Evolutionary conservation across 2,113 vertebrate genomes (phyloP).

Genomic region (Siphamia tubifer): DNA sequence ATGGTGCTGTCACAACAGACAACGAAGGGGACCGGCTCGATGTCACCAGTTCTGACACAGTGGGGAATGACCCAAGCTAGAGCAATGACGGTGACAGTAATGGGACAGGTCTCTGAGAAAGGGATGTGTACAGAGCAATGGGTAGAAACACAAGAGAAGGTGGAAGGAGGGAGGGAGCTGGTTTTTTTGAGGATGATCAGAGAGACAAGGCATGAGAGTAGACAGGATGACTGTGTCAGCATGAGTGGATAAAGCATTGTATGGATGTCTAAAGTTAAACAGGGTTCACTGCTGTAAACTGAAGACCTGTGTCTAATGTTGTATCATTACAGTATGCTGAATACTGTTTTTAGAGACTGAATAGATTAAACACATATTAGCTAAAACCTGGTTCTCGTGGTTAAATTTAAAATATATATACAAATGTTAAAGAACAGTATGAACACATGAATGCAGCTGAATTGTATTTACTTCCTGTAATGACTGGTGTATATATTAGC

Average conservation of each 20-base stretch:
- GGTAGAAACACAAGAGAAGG: background rate
- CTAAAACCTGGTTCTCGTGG: too few species aligned
- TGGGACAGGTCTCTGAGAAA: constrained; percentile 35
- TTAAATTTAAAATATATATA: too few species aligned
- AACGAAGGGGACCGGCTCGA: background rate
- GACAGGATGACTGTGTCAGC: constrained; percentile 20
- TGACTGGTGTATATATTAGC: too few species aligned
- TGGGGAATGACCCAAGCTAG: constrained; percentile 45
- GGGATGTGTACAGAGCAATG: background rate
- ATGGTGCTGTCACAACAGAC: constrained; percentile 57
- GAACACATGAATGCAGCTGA: too few species aligned
- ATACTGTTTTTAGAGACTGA: too few species aligned
- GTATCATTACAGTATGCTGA: constrained; percentile 1
- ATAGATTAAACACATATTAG: too few species aligned
- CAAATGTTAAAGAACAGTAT: too few species aligned
- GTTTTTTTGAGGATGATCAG: constrained; percentile 37
- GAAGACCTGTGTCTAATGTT: background rate
- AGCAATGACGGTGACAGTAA: constrained; percentile 55
- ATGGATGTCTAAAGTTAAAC: constrained; percentile 11
- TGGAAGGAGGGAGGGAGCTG: constrained; percentile 1
- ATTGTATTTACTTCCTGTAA: too few species aligned
- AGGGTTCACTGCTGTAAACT: constrained; percentile 4
- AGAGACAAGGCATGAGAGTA: constrained; percentile 13
- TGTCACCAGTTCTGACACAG: constrained; percentile 52
- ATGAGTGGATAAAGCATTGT: constrained; percentile 1